A percentile compares a stretch with the other conserved stretches of the same genome.
Conservation (phyloP, 2,888 invertebrate species). For the Synergus japonicus region DNA sequence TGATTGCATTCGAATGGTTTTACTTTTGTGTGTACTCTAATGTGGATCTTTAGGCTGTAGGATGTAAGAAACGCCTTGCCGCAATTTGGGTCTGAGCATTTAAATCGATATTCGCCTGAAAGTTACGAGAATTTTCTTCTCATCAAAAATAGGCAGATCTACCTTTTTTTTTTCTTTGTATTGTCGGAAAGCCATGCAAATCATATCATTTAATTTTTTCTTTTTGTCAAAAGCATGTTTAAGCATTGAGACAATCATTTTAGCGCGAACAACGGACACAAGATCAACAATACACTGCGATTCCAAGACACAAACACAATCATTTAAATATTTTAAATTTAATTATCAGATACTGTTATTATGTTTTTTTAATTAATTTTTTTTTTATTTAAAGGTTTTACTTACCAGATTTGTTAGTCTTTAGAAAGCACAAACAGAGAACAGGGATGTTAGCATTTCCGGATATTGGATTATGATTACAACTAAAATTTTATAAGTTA, state of each 20-base stretch:
- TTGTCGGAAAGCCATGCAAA: slow-evolving; percentile 69
- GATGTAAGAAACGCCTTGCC: slow-evolving; percentile 96
- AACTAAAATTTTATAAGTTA: too few relatives aligned
- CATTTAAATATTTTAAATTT: neutral
- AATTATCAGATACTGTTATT: neutral
- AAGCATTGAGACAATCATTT: slow-evolving; percentile 27
- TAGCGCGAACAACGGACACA: slow-evolving; percentile 15
- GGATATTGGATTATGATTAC: neutral
- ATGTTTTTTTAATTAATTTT: neutral
- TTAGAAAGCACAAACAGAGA: slow-evolving; percentile 58
- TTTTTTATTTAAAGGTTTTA: slow-evolving; percentile 22
- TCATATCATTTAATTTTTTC: neutral
- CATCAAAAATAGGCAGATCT: slow-evolving; percentile 59
- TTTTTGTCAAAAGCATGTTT: slow-evolving; percentile 20
- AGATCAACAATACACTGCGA: slow-evolving; percentile 39
- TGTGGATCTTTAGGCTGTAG: slow-evolving; percentile 96
- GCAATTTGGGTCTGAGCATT: slow-evolving; percentile 91
- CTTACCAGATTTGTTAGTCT: slow-evolving; percentile 62
- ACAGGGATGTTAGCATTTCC: neutral
- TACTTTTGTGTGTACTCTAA: slow-evolving; percentile 93
- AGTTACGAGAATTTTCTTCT: slow-evolving; percentile 69
- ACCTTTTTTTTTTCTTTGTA: slow-evolving; percentile 61
- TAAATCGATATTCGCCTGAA: slow-evolving; percentile 95
- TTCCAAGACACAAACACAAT: slow-evolving; percentile 30
- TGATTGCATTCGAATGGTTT: slow-evolving; percentile 94